Evolutionary conservation across 2,888 invertebrate species (phyloP).

Genomic region (Netelia melanura): DNA sequence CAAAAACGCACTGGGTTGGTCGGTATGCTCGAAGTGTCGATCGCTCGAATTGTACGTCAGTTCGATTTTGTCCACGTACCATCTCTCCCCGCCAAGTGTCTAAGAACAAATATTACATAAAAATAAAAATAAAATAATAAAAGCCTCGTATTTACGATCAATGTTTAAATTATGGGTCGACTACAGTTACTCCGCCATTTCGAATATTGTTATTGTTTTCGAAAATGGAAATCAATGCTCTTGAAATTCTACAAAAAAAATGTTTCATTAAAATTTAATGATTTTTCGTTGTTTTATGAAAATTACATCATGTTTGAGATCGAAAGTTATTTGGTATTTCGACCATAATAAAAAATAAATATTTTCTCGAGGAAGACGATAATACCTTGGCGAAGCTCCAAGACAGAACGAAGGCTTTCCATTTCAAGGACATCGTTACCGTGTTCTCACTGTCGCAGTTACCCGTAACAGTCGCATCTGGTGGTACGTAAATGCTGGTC

Average conservation of each 20-base stretch:
- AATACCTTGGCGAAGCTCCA: slow-evolving; percentile 93
- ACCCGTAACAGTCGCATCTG: slow-evolving; percentile 90
- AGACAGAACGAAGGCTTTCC: slow-evolving; percentile 91
- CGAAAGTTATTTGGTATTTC: no score
- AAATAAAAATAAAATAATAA: neutral
- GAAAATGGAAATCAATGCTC: no score
- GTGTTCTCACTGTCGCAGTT: slow-evolving; percentile 91
- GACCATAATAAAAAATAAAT: neutral
- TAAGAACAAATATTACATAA: slow-evolving; percentile 82
- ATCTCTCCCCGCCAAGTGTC: slow-evolving; percentile 95
- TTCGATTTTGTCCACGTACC: slow-evolving; percentile 93
- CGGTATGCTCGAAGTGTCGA: slow-evolving; percentile 85
- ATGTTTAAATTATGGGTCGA: neutral
- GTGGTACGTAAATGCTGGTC: slow-evolving; percentile 91
- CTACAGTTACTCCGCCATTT: neutral
- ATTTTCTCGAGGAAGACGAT: slow-evolving; percentile 11
- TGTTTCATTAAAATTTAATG: neutral
- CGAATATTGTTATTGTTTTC: neutral
- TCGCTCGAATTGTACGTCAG: slow-evolving; percentile 89
- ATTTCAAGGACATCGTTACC: slow-evolving; percentile 90
- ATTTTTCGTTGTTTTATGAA: neutral
- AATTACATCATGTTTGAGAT: no score
- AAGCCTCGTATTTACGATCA: neutral
- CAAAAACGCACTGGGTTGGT: slow-evolving; percentile 83
- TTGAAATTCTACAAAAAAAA: no score